phyloP scores from a whole-genome alignment of 2,888 invertebrate genomes.

The Apotomis capreana region DNA sequence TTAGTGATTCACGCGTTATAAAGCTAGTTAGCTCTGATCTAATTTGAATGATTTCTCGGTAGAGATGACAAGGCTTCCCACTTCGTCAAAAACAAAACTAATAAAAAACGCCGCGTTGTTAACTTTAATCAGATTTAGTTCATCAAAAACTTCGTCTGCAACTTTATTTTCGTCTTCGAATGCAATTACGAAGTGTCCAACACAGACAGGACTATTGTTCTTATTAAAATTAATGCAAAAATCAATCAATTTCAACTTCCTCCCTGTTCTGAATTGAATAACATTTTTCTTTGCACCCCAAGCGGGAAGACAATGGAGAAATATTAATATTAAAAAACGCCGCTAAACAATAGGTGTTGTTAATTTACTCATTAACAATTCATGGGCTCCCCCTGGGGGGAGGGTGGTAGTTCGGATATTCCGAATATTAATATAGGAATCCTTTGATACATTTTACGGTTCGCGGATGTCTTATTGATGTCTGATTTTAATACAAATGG shows the following conservation, averaged over 20 bases:
- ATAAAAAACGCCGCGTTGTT: constrained; percentile 38
- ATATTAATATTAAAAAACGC: constrained; percentile 80
- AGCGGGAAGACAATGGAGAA: constrained; percentile 69
- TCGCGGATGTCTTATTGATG: constrained; percentile 43
- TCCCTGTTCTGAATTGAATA: constrained; percentile 52
- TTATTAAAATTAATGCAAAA: constrained; percentile 82
- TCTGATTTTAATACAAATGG: constrained; percentile 41
- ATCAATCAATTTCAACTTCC: constrained; percentile 77
- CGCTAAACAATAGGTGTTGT: constrained; percentile 81
- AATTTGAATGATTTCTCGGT: constrained; percentile 30
- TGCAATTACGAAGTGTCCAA: constrained; percentile 72
- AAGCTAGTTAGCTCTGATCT: constrained; percentile 16
- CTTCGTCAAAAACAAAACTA: constrained; percentile 12
- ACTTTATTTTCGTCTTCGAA: constrained; percentile 49
- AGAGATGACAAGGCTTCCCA: constrained; percentile 17
- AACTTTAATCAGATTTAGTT: constrained; percentile 41
- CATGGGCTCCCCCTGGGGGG: constrained; percentile 62
- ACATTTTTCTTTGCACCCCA: constrained; percentile 61
- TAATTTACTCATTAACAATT: constrained; percentile 82
- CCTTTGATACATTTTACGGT: constrained; percentile 53
- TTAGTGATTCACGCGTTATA: constrained; percentile 1
- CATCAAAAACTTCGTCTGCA: constrained; percentile 44
- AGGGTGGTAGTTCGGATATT: constrained; percentile 53
- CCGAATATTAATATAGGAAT: constrained; percentile 54
- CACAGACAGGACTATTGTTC: constrained; percentile 74